Conservation (phyloP, 1,140 invertebrate species). For the Lordiphosa collinella region DNA sequence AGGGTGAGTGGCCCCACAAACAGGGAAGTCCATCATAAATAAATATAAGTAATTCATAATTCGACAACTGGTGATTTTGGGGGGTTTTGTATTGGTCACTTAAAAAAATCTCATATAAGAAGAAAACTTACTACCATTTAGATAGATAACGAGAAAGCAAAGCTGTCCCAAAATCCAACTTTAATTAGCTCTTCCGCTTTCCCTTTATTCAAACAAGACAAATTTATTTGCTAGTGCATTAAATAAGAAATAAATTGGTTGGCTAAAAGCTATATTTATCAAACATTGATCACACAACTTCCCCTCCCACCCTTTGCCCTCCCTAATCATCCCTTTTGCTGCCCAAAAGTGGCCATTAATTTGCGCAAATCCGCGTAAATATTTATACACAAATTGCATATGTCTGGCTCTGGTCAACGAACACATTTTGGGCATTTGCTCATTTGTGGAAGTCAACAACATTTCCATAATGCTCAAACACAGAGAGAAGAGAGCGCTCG, state of each 20-base stretch:
- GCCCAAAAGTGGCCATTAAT: conserved; percentile 46
- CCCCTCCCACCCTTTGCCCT: not conserved
- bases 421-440: conserved; percentile 59
- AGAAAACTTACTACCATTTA: too few relatives aligned
- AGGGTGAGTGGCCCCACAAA: not conserved
- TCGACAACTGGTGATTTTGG: too few relatives aligned
- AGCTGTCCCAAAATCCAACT: too few relatives aligned
- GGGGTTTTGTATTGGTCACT: too few relatives aligned
- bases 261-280: conserved; percentile 36
- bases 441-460: conserved; percentile 72
- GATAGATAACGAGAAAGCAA: too few relatives aligned
- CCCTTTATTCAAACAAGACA: not conserved
- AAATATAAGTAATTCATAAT: not conserved
- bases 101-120: too few relatives aligned
- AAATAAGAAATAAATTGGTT: conserved; percentile 36
- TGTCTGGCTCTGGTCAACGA: conserved; percentile 31
- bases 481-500: not conserved
- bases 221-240: conserved; percentile 13
- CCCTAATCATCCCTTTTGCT: not conserved
- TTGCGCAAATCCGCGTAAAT: conserved; percentile 63
- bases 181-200: too few relatives aligned
- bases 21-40: not conserved
- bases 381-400: conserved; percentile 69
- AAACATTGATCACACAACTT: conserved; percentile 13
- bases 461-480: conserved; percentile 57